Conservation (phyloP, 2,113 vertebrate genomes). For the Rhinopomastus cyanomelas region DNA sequence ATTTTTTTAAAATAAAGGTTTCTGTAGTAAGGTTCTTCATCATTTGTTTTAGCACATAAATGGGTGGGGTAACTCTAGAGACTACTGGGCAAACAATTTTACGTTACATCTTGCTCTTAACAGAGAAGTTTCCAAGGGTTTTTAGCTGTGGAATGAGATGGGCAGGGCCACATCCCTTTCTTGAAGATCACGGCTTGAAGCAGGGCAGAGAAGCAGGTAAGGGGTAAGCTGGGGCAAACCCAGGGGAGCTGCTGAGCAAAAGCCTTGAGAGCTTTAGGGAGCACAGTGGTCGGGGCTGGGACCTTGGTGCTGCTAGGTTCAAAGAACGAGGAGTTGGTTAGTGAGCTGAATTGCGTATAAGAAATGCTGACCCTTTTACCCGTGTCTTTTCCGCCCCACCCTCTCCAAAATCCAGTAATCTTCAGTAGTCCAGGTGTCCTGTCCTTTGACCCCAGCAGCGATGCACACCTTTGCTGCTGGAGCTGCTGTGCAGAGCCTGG, state of each 20-base stretch:
- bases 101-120: background rate
- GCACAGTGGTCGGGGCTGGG: background rate
- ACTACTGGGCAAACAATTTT: background rate
- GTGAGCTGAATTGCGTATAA: background rate
- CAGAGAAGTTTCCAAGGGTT: background rate
- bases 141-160: background rate
- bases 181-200: background rate
- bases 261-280: rapidly evolving
- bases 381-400: background rate
- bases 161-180: background rate
- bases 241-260: background rate
- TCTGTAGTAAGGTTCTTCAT: background rate
- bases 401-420: background rate
- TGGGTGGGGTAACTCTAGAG: background rate
- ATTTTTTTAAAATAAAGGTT: background rate
- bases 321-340: background rate
- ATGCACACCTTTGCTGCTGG: background rate
- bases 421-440: background rate
- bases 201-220: background rate
- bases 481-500: background rate
- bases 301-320: background rate
- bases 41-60: background rate
- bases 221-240: background rate
- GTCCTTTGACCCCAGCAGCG: background rate
- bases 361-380: background rate